Percentiles rank a stretch among this genome's conserved stretches.
phyloP scores from a whole-genome alignment of 2,888 invertebrate species.

The Pollenia angustigena region DNA sequence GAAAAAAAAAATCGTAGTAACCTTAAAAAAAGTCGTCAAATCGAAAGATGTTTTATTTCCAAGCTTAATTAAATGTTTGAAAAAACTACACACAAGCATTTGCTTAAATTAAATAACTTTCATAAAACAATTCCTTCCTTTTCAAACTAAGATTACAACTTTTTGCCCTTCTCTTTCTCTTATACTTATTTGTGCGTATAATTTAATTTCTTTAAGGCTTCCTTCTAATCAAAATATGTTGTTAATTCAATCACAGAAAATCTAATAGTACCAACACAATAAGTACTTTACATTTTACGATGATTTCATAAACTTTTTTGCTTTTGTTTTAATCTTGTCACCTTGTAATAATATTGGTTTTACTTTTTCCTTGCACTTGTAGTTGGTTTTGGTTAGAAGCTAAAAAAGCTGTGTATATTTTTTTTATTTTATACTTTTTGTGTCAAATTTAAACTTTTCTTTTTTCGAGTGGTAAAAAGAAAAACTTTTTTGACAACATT shows the following conservation, averaged over 20 bases:
- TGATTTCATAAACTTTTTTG: background rate
- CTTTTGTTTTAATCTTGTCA: conserved; percentile 29
- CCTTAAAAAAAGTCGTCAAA: too few species aligned
- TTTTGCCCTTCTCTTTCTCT: too few species aligned
- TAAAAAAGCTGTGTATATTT: background rate
- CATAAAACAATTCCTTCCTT: too few species aligned
- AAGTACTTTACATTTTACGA: background rate
- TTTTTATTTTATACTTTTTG: too few species aligned
- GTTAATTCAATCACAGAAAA: conserved; percentile 21
- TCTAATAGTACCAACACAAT: background rate
- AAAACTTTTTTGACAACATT: conserved; percentile 42
- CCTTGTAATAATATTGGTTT: conserved; percentile 25
- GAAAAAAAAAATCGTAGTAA: too few species aligned
- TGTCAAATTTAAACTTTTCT: conserved; percentile 21
- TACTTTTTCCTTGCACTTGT: background rate
- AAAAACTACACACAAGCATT: background rate
- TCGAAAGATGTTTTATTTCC: too few species aligned
- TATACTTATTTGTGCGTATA: background rate
- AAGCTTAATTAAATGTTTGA: too few species aligned
- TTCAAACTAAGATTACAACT: too few species aligned
- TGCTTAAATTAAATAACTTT: background rate
- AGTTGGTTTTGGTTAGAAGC: background rate
- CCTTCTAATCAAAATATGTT: conserved; percentile 37
- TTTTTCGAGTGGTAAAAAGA: conserved; percentile 3
- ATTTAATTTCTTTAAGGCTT: conserved; percentile 3